Conservation (phyloP, 2,888 invertebrate genomes). For the Mythimna pallens region DNA sequence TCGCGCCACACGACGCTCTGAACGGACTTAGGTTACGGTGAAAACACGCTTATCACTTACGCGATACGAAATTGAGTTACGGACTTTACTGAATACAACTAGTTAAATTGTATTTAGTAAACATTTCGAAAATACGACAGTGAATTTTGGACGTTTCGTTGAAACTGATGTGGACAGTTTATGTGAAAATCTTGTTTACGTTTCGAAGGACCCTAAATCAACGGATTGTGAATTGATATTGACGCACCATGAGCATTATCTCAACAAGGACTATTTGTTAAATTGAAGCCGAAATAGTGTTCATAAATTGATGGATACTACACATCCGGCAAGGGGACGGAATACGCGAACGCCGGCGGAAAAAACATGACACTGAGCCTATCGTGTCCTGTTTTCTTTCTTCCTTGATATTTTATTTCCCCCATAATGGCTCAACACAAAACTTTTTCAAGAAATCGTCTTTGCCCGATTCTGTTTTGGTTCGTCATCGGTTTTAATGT, state of each 20-base stretch:
- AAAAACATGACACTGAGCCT: conserved; percentile 90
- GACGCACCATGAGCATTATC: conserved; percentile 76
- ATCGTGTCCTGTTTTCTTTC: conserved; percentile 87
- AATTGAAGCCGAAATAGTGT: conserved; percentile 81
- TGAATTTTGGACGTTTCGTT: conserved; percentile 53
- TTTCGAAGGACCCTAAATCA: conserved; percentile 65
- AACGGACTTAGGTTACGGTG: conserved; percentile 83
- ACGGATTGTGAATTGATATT: conserved; percentile 71
- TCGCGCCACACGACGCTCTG: conserved; percentile 86
- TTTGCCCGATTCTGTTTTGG: conserved; percentile 85
- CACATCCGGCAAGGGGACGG: conserved; percentile 87
- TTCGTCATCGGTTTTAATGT: conserved; percentile 85
- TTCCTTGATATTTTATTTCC: conserved; percentile 88
- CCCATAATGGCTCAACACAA: conserved; percentile 85
- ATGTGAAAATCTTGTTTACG: conserved; percentile 73
- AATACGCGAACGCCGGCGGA: conserved; percentile 87
- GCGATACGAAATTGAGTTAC: conserved; percentile 75
- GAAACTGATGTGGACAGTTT: conserved; percentile 76
- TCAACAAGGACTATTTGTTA: conserved; percentile 80
- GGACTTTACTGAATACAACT: conserved; percentile 63
- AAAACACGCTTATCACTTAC: conserved; percentile 86
- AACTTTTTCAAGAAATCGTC: conserved; percentile 78
- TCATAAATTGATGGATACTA: conserved; percentile 89
- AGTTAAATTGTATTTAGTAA: conserved; percentile 45
- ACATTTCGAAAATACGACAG: conserved; percentile 47